Percentiles rank a stretch among this genome's conserved stretches.
These are phyloP conservation scores for Ganaspis sp. DNA, from an alignment of 1,140 invertebrate genomes.

Conservation along the genomic window DNA sequence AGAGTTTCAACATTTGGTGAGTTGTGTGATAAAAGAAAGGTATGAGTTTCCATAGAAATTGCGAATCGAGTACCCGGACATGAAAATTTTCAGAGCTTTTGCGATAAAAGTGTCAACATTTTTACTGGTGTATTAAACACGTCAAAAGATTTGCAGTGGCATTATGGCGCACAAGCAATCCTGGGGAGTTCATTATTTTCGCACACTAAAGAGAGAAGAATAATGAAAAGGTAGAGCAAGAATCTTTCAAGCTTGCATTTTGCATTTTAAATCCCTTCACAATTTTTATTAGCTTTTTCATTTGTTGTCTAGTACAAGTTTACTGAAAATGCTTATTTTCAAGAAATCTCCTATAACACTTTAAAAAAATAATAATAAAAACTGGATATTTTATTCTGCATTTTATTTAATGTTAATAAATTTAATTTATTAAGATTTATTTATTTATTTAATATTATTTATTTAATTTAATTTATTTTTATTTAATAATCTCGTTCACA, in stretches of 20 bases:
- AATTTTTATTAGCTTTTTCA: constrained; percentile 5
- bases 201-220: not conserved
- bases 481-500: no score
- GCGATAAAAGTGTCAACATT: constrained; percentile 26
- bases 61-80: constrained; percentile 2
- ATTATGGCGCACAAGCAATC: constrained; percentile 24
- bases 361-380: no score
- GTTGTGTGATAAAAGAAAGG: not conserved
- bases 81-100: not conserved
- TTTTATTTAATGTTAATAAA: no score
- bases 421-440: no score
- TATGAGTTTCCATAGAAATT: not conserved
- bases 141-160: constrained; percentile 18
- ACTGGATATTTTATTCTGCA: no score
- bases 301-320: not conserved
- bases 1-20: no score
- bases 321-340: not conserved
- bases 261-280: not conserved
- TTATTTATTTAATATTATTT: no score
- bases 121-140: constrained; percentile 24
- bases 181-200: constrained; percentile 24
- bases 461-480: no score
- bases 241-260: constrained; percentile 28
- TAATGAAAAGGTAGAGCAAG: constrained; percentile 14
- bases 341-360: not conserved